Conservation (phyloP, 2,888 invertebrate species). For the Amorpha juglandis region DNA sequence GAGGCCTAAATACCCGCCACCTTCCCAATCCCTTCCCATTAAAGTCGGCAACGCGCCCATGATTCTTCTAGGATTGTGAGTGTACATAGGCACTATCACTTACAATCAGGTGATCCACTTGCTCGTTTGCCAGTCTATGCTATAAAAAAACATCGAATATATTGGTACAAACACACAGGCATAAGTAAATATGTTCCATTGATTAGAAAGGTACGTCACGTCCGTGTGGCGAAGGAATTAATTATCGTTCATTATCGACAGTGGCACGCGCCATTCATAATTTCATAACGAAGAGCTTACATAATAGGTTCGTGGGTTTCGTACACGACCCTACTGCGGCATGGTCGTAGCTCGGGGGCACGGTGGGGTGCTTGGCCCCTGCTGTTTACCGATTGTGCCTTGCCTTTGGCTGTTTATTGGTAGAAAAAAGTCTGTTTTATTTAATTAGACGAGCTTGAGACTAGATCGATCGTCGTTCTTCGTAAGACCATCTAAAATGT, state of each 20-base stretch:
- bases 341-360: not conserved
- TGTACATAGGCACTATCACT: too few species aligned
- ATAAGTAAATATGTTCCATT: conserved; percentile 9
- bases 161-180: not conserved
- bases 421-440: not conserved
- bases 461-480: not conserved
- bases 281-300: conserved; percentile 35
- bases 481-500: too few species aligned
- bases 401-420: not conserved
- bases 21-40: too few species aligned
- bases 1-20: too few species aligned
- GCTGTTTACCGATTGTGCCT: not conserved
- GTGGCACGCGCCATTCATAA: conserved; percentile 20
- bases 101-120: too few species aligned
- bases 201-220: conserved; percentile 12
- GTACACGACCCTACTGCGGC: conserved; percentile 4
- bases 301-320: conserved; percentile 37
- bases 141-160: too few species aligned
- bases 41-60: too few species aligned
- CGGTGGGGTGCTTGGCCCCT: conserved; percentile 3
- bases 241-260: conserved; percentile 14
- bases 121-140: too few species aligned
- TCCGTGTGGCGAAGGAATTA: not conserved
- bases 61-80: too few species aligned
- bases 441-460: not conserved